These are phyloP conservation scores for Synanthedon formicaeformis DNA, from an alignment of 2,888 invertebrate genomes.

Conservation along the genomic window DNA sequence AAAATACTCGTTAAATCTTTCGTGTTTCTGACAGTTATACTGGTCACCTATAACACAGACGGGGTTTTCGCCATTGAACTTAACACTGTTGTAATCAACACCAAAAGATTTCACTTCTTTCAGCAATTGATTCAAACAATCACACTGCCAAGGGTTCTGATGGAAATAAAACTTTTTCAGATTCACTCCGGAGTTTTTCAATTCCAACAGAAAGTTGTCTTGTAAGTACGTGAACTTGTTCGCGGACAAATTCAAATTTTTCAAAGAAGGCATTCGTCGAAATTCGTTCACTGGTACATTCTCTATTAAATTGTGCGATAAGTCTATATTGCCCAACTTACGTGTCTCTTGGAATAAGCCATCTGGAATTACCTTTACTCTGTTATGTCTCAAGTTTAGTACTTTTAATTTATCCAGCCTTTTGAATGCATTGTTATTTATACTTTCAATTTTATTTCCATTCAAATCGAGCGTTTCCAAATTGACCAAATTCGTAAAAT, in stretches of 20 bases:
- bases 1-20: conserved; percentile 27
- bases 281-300: conserved; percentile 38
- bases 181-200: conserved; percentile 35
- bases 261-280: conserved; percentile 27
- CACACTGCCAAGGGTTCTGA: conserved; percentile 58
- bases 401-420: conserved; percentile 32
- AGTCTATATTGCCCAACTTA: conserved; percentile 30
- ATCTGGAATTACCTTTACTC: conserved; percentile 30
- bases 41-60: conserved; percentile 39
- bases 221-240: conserved; percentile 45
- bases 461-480: conserved; percentile 38
- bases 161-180: conserved; percentile 43
- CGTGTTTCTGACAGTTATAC: conserved; percentile 36
- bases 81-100: conserved; percentile 32
- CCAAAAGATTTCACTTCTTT: conserved; percentile 35
- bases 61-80: conserved; percentile 34
- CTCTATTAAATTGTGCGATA: conserved; percentile 39
- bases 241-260: conserved; percentile 38
- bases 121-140: conserved; percentile 38
- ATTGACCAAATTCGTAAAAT: conserved; percentile 28
- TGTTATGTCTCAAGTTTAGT: conserved; percentile 35
- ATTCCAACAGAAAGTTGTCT: conserved; percentile 45
- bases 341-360: conserved; percentile 32
- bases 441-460: conserved; percentile 29
- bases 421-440: conserved; percentile 33